A percentile compares a stretch with the other conserved stretches of the same genome.
phyloP scores from a whole-genome alignment of 2,113 vertebrate species.

The Caranx ignobilis region DNA sequence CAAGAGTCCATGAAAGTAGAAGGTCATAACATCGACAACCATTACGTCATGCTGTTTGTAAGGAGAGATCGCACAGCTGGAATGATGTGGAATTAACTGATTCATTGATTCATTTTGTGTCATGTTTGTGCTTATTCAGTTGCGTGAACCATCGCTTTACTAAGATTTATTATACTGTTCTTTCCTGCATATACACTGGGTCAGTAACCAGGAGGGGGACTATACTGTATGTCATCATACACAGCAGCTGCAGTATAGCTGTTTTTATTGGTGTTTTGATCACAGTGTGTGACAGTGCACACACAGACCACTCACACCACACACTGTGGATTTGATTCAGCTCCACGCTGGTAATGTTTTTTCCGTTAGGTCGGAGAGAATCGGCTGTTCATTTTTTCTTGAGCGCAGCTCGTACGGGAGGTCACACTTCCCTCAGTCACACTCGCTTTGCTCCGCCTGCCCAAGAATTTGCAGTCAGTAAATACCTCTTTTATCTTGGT shows the following conservation, averaged over 20 bases:
- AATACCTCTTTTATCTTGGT: constrained; percentile 19
- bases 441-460: constrained; percentile 1
- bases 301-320: background rate
- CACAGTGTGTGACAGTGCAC: background rate
- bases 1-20: too few species aligned
- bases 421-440: constrained; percentile 19
- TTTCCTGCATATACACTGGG: too few species aligned
- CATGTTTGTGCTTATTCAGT: too few species aligned
- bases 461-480: constrained; percentile 12
- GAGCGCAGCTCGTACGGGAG: background rate
- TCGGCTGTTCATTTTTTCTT: background rate
- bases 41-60: too few species aligned
- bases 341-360: background rate
- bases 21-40: too few species aligned
- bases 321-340: background rate
- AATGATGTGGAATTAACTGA: too few species aligned
- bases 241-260: background rate
- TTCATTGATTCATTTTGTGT: too few species aligned
- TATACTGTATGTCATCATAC: background rate
- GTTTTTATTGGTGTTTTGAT: background rate
- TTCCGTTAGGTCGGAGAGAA: background rate
- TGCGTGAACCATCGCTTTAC: too few species aligned
- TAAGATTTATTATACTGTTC: too few species aligned
- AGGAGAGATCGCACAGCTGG: too few species aligned
- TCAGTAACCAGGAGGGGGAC: background rate